phyloP scores from a whole-genome alignment of 2,888 invertebrate species.

The Drosophila stalkeri region DNA sequence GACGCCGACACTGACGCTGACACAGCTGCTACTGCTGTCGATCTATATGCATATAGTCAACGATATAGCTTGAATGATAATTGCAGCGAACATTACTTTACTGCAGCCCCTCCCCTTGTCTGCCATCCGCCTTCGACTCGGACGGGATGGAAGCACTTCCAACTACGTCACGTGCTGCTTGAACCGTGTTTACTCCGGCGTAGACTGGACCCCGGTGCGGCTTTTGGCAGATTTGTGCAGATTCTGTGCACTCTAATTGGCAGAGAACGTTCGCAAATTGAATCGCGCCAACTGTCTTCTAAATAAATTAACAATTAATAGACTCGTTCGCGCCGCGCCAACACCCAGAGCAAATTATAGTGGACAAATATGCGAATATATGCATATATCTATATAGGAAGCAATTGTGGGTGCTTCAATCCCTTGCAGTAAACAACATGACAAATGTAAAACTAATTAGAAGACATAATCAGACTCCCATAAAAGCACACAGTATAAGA shows the following conservation, averaged over 20 bases:
- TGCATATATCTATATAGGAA: neutral
- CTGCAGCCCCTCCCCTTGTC: no score
- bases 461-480: neutral
- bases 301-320: constrained; percentile 59
- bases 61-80: neutral
- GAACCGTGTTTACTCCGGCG: constrained; percentile 9
- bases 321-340: constrained; percentile 18
- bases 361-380: neutral
- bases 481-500: neutral
- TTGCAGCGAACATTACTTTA: neutral
- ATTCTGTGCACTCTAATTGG: constrained; percentile 55
- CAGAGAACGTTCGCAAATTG: constrained; percentile 32
- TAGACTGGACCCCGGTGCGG: constrained; percentile 27
- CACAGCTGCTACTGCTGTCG: neutral
- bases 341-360: neutral
- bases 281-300: constrained; percentile 51
- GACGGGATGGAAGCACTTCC: neutral
- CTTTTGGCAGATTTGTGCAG: constrained; percentile 68
- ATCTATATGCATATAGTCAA: constrained; percentile 2
- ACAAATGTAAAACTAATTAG: neutral
- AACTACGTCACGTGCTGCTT: constrained; percentile 29
- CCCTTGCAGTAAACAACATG: neutral
- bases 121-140: neutral
- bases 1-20: neutral
- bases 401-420: neutral